These are phyloP conservation scores for Pachyuromys duprasi DNA, from an alignment of 2,797 vertebrate genomes.

Conservation along the genomic window DNA sequence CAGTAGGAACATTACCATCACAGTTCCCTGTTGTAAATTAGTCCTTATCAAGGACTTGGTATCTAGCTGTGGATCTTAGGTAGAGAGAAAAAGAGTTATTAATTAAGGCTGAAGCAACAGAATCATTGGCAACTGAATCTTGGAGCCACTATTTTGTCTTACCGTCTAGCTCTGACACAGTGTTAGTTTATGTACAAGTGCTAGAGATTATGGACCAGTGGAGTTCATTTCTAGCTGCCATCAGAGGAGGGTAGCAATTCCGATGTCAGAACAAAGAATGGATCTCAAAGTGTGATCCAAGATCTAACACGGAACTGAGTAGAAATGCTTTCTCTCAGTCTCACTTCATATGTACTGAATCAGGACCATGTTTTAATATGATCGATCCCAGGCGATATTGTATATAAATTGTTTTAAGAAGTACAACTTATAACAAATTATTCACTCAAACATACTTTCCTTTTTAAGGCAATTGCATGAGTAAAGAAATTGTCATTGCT, in stretches of 20 bases:
- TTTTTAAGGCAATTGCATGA: slow-evolving; percentile 2
- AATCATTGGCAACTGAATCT: neutral
- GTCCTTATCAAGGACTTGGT: neutral
- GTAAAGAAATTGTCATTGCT: slow-evolving; percentile 24
- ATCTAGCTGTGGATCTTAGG: neutral
- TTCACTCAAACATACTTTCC: neutral
- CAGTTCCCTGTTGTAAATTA: neutral
- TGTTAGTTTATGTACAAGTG: neutral
- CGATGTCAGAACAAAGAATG: neutral
- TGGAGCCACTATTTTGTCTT: neutral
- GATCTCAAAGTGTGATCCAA: neutral
- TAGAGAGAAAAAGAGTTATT: neutral
- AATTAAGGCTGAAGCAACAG: neutral
- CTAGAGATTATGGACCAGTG: neutral
- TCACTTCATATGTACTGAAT: neutral
- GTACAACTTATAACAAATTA: neutral
- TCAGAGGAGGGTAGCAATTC: neutral
- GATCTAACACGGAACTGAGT: neutral
- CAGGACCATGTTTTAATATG: slow-evolving; percentile 3
- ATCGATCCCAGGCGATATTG: neutral
- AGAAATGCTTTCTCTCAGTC: neutral
- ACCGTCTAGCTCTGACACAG: no score
- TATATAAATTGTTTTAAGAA: neutral
- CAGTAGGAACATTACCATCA: neutral
- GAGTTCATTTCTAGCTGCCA: neutral